Conservation (phyloP, 2,113 vertebrate genomes). For the Cervus canadensis region DNA sequence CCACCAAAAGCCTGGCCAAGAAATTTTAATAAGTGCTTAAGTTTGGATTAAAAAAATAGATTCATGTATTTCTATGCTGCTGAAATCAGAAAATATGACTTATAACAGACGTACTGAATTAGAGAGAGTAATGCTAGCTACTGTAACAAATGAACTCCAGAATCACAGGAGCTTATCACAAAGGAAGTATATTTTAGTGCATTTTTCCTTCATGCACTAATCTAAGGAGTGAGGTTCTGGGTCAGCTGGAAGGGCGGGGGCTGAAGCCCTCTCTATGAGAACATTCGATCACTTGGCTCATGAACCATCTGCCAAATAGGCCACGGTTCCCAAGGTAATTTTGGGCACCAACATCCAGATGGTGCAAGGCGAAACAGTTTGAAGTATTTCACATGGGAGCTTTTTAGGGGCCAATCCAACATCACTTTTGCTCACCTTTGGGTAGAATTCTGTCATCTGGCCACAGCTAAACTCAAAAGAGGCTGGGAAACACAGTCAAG, state of each 20-base stretch:
- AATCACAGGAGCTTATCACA: background rate
- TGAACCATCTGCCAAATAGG: background rate
- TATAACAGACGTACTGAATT: background rate
- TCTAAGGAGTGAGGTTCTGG: background rate
- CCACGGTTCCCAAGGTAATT: constrained; percentile 10
- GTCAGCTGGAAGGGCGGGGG: background rate
- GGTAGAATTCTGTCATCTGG: background rate
- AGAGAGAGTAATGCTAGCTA: background rate
- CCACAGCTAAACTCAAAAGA: background rate
- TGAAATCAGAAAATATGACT: background rate
- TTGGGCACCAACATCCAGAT: background rate
- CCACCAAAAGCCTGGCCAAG: background rate
- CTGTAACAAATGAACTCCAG: background rate
- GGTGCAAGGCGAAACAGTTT: background rate
- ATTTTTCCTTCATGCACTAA: background rate
- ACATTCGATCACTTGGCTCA: background rate
- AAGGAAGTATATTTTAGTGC: background rate
- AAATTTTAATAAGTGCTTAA: constrained; percentile 38
- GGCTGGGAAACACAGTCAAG: background rate
- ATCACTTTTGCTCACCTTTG: background rate
- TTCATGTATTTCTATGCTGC: background rate
- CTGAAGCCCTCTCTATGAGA: background rate
- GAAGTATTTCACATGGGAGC: background rate
- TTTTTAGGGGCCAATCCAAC: background rate
- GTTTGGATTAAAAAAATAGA: background rate